Base-by-base conservation (phyloP, 2,113 vertebrate species). In the Syngnathus scovelli region DNA sequence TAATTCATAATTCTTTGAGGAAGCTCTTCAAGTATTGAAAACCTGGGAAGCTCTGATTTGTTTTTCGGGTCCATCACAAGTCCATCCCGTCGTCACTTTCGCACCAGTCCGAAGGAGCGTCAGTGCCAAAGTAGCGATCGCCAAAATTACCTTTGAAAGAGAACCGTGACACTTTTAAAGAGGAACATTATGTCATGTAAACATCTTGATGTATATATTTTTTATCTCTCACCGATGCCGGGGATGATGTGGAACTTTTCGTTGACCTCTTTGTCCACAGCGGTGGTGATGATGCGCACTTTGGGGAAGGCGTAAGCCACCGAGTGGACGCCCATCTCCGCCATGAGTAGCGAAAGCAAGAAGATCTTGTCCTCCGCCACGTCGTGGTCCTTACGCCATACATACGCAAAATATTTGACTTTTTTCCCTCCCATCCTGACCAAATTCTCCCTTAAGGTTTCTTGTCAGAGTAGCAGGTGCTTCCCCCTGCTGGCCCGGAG, bases 241-340 rank as follows among this genome's bases (percentile, higher is more conserved):
- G 94, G 94, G 48, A 95, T 93, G 83, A 96, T 96, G 88, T 95
- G 94, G 84, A 95, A 95, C 78, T 94, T 90, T 61, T 95, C 92
- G 0, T 93, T 96, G 87, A 96, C 92, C 15, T 90, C 87, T 80
- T 95, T 95, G 88, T 96, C 94, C 78, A 95, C 94, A 0, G 95
- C 95, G 0, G 94, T 95, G 88, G 92, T 95, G 89, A 95, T 96
- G 89, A 96, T 95, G 70, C 73, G 92, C 36, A 96, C 95, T 0
- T 88, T 90, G 3, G 95, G 95, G 67, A 95, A 96, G 23, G 95
- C 94, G 0, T 96, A 95, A 36, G 95, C 95, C 85, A 96, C 94
- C 0, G 94, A 95, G 78, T 95, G 94, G 43, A 96, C 93, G 0
- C 94, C 94, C 94, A 94, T 94, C 85, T 96, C 94, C 0, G 94